These are phyloP conservation scores for Tokudaia muenninki DNA, from an alignment of 2,797 vertebrate species.

Conservation along the genomic window DNA sequence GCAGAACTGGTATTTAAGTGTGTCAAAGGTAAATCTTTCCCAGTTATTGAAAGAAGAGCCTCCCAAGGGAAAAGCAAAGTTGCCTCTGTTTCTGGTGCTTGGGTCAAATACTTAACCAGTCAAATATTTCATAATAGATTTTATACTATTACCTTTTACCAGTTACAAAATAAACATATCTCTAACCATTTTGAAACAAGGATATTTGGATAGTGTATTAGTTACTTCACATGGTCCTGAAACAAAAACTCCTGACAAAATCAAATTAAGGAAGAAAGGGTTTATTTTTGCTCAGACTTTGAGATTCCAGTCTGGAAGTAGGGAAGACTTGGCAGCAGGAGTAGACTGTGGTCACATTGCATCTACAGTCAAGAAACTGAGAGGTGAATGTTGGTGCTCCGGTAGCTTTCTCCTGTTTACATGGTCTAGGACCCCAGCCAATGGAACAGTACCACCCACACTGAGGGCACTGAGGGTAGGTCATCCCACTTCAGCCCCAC, in stretches of 20 bases:
- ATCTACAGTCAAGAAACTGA: not conserved
- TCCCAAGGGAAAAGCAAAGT: not conserved
- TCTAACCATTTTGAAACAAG: not conserved
- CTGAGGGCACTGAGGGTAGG: not conserved
- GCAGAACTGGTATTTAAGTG: conserved; percentile 96
- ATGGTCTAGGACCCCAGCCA: not conserved
- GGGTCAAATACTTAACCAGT: not conserved
- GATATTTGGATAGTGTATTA: not conserved
- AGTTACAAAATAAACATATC: conserved; percentile 17
- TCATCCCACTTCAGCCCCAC: not conserved
- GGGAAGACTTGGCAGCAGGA: not conserved
- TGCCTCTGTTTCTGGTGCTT: not conserved
- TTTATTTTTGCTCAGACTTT: not conserved
- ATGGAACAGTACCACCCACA: not conserved
- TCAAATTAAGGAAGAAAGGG: not conserved
- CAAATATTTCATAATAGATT: not conserved
- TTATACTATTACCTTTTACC: not conserved
- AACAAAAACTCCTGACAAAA: not conserved
- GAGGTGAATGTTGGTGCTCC: not conserved
- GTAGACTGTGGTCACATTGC: not conserved
- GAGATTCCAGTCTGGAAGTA: too few relatives aligned
- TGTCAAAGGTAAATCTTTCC: conserved; percentile 92
- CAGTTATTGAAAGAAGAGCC: not conserved
- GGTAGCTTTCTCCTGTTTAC: too few relatives aligned
- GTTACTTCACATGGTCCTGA: not conserved